Evolutionary conservation across 2,888 invertebrate genomes (phyloP).

Genomic region (Lycaena phlaeas): DNA sequence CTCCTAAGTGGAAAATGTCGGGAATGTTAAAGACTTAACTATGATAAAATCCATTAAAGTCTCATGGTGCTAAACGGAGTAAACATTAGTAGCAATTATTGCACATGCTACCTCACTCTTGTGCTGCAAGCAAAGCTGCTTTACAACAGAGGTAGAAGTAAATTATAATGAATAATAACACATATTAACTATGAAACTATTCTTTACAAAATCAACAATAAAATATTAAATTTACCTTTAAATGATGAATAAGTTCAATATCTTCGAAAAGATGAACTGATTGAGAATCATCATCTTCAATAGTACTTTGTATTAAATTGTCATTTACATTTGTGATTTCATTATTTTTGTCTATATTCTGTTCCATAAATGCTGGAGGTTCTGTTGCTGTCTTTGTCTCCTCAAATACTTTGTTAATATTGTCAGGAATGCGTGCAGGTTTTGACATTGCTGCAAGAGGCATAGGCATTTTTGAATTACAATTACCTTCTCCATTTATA

Average conservation of each 20-base stretch:
- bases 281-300: conserved; percentile 35
- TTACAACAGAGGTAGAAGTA: too few species aligned
- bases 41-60: too few species aligned
- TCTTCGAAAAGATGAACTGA: conserved; percentile 64
- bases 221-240: conserved; percentile 45
- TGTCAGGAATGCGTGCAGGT: conserved; percentile 31
- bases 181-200: too few species aligned
- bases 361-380: conserved; percentile 37
- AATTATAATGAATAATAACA: too few species aligned
- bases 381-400: conserved; percentile 39
- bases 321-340: conserved; percentile 28
- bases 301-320: conserved; percentile 18
- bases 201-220: too few species aligned
- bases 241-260: conserved; percentile 52
- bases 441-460: conserved; percentile 39
- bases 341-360: conserved; percentile 18
- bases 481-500: conserved; percentile 37
- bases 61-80: too few species aligned
- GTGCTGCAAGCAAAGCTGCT: too few species aligned
- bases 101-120: too few species aligned
- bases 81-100: too few species aligned
- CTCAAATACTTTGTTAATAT: conserved; percentile 38
- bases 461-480: conserved; percentile 35
- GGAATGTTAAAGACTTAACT: too few species aligned
- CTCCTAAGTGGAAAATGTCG: too few species aligned